Evolutionary conservation across 2,888 invertebrate species (phyloP).

Genomic region (Agrochola litura): DNA sequence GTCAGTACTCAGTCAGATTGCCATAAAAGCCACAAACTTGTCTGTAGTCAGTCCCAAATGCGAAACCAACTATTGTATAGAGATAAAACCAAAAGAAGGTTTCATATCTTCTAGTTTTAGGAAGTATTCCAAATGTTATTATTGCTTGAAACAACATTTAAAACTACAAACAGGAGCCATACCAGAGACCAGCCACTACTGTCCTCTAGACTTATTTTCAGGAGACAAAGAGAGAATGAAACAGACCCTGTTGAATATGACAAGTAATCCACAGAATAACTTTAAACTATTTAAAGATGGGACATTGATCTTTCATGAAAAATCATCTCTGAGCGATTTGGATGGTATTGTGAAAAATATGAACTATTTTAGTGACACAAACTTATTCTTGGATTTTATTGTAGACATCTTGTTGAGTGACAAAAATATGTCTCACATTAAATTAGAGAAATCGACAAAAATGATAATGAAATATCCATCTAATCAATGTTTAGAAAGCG

Average conservation of each 20-base stretch:
- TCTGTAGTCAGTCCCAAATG: constrained; percentile 72
- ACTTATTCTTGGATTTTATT: constrained; percentile 80
- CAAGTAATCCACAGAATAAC: constrained; percentile 92
- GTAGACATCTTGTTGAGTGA: constrained; percentile 75
- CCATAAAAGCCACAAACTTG: constrained; percentile 87
- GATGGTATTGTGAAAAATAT: constrained; percentile 69
- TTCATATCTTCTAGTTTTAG: constrained; percentile 84
- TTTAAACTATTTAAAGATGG: constrained; percentile 90
- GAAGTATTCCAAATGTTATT: constrained; percentile 87
- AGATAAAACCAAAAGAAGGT: constrained; percentile 93
- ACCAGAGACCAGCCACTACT: constrained; percentile 90
- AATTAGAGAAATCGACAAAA: constrained; percentile 54
- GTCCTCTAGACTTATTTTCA: constrained; percentile 93
- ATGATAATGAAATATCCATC: constrained; percentile 1
- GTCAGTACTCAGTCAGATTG: constrained; percentile 81
- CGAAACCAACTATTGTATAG: constrained; percentile 88
- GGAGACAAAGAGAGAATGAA: constrained; percentile 90
- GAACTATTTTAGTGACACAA: constrained; percentile 69
- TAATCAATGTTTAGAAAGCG: constrained; percentile 68
- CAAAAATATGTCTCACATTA: constrained; percentile 29
- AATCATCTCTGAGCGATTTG: constrained; percentile 66
- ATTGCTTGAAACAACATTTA: constrained; percentile 90
- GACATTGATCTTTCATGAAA: constrained; percentile 76
- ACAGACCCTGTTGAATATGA: constrained; percentile 86
- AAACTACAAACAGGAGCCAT: constrained; percentile 90